phyloP scores from a whole-genome alignment of 2,888 invertebrate species.

The Sceliomorpha sp. region DNA sequence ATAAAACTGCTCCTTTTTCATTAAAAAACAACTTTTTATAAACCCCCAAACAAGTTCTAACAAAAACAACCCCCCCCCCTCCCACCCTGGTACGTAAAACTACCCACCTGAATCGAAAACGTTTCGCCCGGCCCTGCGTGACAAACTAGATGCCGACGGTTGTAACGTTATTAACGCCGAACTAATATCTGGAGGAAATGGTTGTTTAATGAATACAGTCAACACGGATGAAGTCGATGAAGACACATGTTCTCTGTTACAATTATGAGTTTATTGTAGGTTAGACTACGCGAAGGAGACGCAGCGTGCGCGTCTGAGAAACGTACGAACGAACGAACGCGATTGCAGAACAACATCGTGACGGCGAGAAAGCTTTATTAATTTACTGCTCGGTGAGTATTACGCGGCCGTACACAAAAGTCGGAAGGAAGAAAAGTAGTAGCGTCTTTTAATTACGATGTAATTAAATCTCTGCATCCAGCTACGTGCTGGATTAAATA shows the following conservation, averaged over 20 bases:
- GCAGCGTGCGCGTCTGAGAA: constrained; percentile 35
- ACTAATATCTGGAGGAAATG: no score
- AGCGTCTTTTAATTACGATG: constrained; percentile 72
- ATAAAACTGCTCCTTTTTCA: no score
- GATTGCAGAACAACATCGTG: constrained; percentile 59
- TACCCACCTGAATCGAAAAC: no score
- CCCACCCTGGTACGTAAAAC: no score
- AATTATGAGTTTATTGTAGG: constrained; percentile 74
- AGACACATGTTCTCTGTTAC: constrained; percentile 63
- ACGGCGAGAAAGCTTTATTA: constrained; percentile 72
- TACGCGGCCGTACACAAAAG: constrained; percentile 59
- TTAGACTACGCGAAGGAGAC: constrained; percentile 34
- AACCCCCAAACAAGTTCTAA: no score
- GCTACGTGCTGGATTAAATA: constrained; percentile 58
- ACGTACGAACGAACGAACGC: constrained; percentile 67
- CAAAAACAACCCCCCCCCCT: no score
- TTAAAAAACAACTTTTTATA: no score
- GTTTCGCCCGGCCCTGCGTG: no score
- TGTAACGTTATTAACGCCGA: no score
- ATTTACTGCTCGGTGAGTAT: constrained; percentile 74
- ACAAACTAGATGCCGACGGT: no score
- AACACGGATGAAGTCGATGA: no score
- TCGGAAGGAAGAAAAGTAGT: constrained; percentile 58
- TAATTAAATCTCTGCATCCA: constrained; percentile 68
- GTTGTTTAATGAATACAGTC: no score